Percentiles rank a stretch among this genome's conserved stretches.
phyloP scores from a whole-genome alignment of 2,888 invertebrate genomes.

The Uloborus plumipes region DNA sequence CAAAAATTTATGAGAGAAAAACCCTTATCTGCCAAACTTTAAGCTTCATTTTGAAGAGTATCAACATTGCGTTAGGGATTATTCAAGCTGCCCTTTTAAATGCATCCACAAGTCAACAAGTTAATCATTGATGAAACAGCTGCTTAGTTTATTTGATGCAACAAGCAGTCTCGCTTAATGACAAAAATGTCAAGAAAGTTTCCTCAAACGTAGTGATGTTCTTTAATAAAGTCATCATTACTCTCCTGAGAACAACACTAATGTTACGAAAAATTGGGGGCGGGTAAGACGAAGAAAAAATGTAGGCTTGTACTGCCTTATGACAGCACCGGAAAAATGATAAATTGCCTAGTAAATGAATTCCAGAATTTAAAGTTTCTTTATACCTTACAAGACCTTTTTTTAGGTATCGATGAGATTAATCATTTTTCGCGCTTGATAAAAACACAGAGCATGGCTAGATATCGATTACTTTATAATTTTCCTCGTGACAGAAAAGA shows the following conservation, averaged over 20 bases:
- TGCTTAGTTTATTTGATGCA: slow-evolving; percentile 49
- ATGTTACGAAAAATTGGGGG: slow-evolving; percentile 54
- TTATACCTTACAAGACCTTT: slow-evolving; percentile 51
- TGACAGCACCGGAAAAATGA: slow-evolving; percentile 53
- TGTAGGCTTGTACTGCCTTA: slow-evolving; percentile 38
- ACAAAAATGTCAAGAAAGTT: slow-evolving; percentile 55
- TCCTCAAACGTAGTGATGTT: slow-evolving; percentile 37
- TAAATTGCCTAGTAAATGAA: slow-evolving; percentile 59
- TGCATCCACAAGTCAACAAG: slow-evolving; percentile 46
- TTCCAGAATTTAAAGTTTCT: slow-evolving; percentile 59
- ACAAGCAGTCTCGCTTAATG: slow-evolving; percentile 37
- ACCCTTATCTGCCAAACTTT: no score
- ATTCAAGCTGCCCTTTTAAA: slow-evolving; percentile 22
- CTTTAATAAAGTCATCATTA: slow-evolving; percentile 62
- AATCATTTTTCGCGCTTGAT: slow-evolving; percentile 44
- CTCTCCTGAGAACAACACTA: slow-evolving; percentile 47
- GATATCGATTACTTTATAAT: slow-evolving; percentile 48
- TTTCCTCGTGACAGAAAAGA: slow-evolving; percentile 18
- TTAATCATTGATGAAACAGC: slow-evolving; percentile 48
- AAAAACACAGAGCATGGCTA: slow-evolving; percentile 44
- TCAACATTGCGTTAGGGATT: slow-evolving; percentile 30
- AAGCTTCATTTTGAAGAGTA: slow-evolving; percentile 3
- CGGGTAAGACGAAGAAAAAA: slow-evolving; percentile 31
- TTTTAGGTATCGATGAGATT: slow-evolving; percentile 53
- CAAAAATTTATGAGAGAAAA: no score